A percentile compares a stretch with the other conserved stretches of the same genome.
These are phyloP conservation scores for Synchiropus splendidus DNA, from an alignment of 2,113 vertebrate genomes.

Conservation along the genomic window DNA sequence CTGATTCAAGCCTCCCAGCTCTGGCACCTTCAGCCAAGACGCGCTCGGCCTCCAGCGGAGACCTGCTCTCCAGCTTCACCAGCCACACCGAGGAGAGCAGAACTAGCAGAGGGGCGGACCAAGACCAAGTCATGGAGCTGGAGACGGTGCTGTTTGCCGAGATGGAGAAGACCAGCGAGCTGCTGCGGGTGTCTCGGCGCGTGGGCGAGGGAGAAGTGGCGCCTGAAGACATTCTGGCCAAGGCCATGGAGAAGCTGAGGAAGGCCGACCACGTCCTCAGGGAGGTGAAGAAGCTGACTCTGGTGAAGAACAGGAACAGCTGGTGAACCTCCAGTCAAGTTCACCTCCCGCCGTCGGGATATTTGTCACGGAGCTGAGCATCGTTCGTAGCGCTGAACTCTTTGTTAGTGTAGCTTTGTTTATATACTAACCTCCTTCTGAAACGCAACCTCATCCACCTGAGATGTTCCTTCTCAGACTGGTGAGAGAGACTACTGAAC, in stretches of 20 bases:
- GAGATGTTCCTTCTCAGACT: no score
- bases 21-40: slow-evolving; percentile 41
- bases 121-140: slow-evolving; percentile 60
- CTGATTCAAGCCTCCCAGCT: slow-evolving; percentile 4
- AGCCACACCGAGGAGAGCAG: no score
- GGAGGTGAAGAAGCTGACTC: slow-evolving; percentile 72
- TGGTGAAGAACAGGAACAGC: slow-evolving; percentile 66
- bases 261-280: slow-evolving; percentile 80
- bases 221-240: slow-evolving; percentile 70
- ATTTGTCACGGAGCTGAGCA: no score
- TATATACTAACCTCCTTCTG: no score
- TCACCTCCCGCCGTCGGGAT: no score
- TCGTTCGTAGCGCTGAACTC: no score
- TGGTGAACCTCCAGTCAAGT: slow-evolving; percentile 60
- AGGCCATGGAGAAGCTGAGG: slow-evolving; percentile 81
- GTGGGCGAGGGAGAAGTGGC: slow-evolving; percentile 1
- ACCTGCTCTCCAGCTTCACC: slow-evolving; percentile 63
- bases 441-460: no score
- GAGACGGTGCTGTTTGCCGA: slow-evolving; percentile 74
- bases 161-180: slow-evolving; percentile 72
- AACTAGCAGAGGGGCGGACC: neutral
- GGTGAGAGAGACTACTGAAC: no score
- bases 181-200: slow-evolving; percentile 58
- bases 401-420: no score
- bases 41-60: slow-evolving; percentile 72